phyloP scores from a whole-genome alignment of 2,797 vertebrate species.

The Apogon hyalosoma region DNA sequence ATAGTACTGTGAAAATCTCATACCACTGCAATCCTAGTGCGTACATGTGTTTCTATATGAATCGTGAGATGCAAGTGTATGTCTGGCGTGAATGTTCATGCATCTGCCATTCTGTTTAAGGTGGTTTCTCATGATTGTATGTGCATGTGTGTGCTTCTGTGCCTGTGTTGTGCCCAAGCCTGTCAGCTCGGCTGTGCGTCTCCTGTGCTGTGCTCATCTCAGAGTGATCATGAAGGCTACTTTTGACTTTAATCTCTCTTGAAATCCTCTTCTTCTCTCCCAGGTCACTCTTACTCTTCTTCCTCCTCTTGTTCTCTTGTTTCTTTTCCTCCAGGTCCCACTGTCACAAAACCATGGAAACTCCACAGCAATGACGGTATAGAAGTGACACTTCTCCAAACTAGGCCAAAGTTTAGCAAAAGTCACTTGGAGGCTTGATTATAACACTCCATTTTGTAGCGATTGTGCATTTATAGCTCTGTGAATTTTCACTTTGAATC shows the following conservation, averaged over 20 bases:
- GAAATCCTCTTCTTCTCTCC: constrained; percentile 69
- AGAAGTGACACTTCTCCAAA: constrained; percentile 67
- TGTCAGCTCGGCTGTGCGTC: constrained; percentile 70
- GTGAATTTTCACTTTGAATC: constrained; percentile 61
- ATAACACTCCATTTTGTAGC: constrained; percentile 50
- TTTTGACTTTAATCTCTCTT: constrained; percentile 80
- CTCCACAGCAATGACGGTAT: constrained; percentile 16
- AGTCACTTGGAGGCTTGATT: constrained; percentile 65
- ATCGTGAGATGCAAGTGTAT: constrained; percentile 20
- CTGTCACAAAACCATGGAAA: constrained; percentile 66
- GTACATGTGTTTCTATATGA: constrained; percentile 16
- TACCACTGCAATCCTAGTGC: not conserved
- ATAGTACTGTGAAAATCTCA: too few relatives aligned
- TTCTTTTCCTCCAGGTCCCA: constrained; percentile 70
- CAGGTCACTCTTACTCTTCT: constrained; percentile 68
- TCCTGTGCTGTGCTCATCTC: constrained; percentile 49
- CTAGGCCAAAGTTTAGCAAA: constrained; percentile 71
- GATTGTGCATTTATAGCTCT: constrained; percentile 51
- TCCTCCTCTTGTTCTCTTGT: constrained; percentile 45
- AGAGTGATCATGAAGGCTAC: constrained; percentile 69
- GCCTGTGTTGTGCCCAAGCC: constrained; percentile 29
- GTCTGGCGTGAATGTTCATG: constrained; percentile 11
- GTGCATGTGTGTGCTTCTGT: constrained; percentile 26
- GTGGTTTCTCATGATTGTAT: constrained; percentile 21
- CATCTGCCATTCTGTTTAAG: constrained; percentile 45